phyloP scores from a whole-genome alignment of 2,888 invertebrate species.

The Byasa hedistus region DNA sequence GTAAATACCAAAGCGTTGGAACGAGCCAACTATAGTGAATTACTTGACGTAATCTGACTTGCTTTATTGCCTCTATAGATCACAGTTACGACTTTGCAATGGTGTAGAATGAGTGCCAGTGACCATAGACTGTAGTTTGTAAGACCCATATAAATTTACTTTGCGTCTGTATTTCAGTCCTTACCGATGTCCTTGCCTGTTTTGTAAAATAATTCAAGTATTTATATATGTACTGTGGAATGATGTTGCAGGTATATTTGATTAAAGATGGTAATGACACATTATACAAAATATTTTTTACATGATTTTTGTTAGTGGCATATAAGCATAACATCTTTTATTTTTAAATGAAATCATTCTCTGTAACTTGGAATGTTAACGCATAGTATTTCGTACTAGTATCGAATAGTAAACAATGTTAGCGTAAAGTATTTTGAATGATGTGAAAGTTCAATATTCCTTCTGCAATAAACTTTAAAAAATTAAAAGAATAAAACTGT shows the following conservation, averaged over 20 bases:
- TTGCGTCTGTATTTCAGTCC: slow-evolving; percentile 19
- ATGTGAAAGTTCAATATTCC: no score
- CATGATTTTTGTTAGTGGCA: no score
- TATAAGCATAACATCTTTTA: no score
- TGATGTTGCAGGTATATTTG: not conserved
- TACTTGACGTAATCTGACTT: slow-evolving; percentile 33
- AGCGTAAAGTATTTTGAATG: no score
- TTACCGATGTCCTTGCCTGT: slow-evolving; percentile 1
- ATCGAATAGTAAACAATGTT: no score
- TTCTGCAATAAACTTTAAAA: no score
- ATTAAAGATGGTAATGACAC: not conserved
- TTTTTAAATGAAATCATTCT: no score
- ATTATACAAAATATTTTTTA: no score
- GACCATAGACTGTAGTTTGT: slow-evolving; percentile 26
- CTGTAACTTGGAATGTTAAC: no score
- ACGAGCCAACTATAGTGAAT: slow-evolving; percentile 31
- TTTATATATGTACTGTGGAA: slow-evolving; percentile 27
- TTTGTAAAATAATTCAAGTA: slow-evolving; percentile 3
- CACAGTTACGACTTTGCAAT: slow-evolving; percentile 30
- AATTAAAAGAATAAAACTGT: no score
- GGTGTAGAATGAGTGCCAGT: slow-evolving; percentile 29
- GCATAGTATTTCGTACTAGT: no score
- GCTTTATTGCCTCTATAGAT: slow-evolving; percentile 30
- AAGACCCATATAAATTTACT: slow-evolving; percentile 21
- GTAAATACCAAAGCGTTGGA: slow-evolving; percentile 31